phyloP scores from a whole-genome alignment of 2,888 invertebrate species.

The Phortica okadai region DNA sequence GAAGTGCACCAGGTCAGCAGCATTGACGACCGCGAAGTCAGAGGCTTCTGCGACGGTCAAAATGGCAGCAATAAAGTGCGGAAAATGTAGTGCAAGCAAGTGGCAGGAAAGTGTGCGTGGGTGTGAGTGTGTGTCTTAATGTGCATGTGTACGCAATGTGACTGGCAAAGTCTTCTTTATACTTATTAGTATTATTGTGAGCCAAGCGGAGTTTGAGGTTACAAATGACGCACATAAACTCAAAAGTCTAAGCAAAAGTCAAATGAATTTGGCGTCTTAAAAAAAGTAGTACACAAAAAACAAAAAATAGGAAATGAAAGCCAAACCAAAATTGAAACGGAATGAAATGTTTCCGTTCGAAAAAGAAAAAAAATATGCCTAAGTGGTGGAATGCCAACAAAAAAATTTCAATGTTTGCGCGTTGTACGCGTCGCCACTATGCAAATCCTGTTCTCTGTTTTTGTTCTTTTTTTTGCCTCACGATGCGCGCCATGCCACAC shows the following conservation, averaged over 20 bases:
- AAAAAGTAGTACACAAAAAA: too few species aligned
- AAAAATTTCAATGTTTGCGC: conserved; percentile 33
- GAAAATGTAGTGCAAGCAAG: conserved; percentile 2
- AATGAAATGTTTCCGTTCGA: neutral
- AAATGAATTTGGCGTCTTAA: neutral
- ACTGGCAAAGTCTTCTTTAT: neutral
- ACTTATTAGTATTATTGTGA: neutral
- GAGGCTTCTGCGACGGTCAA: conserved; percentile 6
- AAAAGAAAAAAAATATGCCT: neutral
- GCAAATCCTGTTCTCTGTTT: conserved; percentile 33
- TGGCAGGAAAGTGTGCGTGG: conserved; percentile 9
- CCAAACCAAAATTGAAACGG: neutral
- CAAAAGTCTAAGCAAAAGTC: conserved; percentile 9
- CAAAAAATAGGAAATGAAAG: too few species aligned
- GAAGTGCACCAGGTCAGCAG: conserved; percentile 37
- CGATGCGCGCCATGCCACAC: conserved; percentile 1
- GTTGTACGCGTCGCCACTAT: conserved; percentile 28
- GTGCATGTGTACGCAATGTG: conserved; percentile 44
- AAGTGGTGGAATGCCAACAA: neutral
- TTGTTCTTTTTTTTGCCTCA: conserved; percentile 9
- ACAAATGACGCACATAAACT: conserved; percentile 57
- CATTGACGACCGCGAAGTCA: neutral
- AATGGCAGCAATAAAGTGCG: conserved; percentile 54
- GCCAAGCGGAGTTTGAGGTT: conserved; percentile 55
- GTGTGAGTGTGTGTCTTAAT: conserved; percentile 37